Percentiles rank a stretch among this genome's conserved stretches.
Evolutionary conservation across 2,888 invertebrate species (phyloP).

Genomic region (Sphaeridia pumilis): DNA sequence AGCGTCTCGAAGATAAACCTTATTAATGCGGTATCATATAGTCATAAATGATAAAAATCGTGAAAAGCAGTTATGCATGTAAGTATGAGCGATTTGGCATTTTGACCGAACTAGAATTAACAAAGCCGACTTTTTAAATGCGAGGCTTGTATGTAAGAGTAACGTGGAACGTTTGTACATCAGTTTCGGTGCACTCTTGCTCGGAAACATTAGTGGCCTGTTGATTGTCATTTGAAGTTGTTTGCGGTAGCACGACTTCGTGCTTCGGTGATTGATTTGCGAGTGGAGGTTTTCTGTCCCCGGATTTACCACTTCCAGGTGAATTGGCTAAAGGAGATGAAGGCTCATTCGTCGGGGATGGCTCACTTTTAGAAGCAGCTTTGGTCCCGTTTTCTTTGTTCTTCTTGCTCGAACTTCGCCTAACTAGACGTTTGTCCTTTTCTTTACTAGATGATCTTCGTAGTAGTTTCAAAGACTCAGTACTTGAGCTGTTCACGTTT

Average conservation of each 20-base stretch:
- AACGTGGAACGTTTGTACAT: constrained; percentile 45
- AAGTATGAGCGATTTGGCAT: too few relatives aligned
- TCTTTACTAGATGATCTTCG: constrained; percentile 45
- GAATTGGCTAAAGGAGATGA: constrained; percentile 1
- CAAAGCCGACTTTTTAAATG: too few relatives aligned
- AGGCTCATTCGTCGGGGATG: not conserved
- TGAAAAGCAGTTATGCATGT: too few relatives aligned
- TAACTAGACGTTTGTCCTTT: constrained; percentile 42
- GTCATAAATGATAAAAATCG: too few relatives aligned
- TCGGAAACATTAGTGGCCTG: constrained; percentile 36
- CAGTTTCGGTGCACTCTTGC: constrained; percentile 45
- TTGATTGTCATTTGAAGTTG: constrained; percentile 12
- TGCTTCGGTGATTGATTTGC: not conserved
- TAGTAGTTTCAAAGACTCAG: constrained; percentile 51
- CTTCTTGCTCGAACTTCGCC: constrained; percentile 45
- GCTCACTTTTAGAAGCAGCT: constrained; percentile 5
- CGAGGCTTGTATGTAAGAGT: constrained; percentile 46
- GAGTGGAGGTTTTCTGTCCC: too few relatives aligned
- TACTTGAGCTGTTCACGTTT: constrained; percentile 40
- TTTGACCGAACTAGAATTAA: too few relatives aligned
- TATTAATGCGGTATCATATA: too few relatives aligned
- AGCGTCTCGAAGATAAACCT: too few relatives aligned
- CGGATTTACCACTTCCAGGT: constrained; percentile 4
- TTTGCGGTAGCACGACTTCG: not conserved
- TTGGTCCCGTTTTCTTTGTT: constrained; percentile 45